These are phyloP conservation scores for Scomber colias DNA, from an alignment of 2,113 vertebrate species.

Conservation along the genomic window DNA sequence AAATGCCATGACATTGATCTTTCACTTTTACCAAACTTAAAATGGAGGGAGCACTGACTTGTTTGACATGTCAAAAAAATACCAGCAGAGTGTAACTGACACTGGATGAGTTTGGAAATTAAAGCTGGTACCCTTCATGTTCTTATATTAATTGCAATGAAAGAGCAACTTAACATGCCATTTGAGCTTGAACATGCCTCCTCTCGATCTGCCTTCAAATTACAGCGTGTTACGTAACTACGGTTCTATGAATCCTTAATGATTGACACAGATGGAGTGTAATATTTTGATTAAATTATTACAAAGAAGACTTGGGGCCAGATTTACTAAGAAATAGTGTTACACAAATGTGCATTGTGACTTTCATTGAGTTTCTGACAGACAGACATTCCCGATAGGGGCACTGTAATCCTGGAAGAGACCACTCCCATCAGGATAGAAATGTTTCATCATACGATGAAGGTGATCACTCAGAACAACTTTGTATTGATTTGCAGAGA, in stretches of 20 bases:
- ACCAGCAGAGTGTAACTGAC: background rate
- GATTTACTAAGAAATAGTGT: no score
- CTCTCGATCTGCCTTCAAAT: background rate
- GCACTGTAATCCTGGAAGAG: no score
- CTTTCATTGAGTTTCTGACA: no score
- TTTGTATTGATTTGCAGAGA: no score
- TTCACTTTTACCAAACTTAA: background rate
- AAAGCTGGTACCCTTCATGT: background rate
- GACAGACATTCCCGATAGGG: no score
- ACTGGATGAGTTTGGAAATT: background rate
- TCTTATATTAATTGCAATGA: slow-evolving; percentile 13
- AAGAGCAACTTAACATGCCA: background rate
- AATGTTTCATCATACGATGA: no score
- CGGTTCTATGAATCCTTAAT: background rate
- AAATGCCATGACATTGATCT: slow-evolving; percentile 11
- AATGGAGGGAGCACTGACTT: background rate
- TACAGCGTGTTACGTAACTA: background rate
- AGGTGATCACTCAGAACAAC: no score
- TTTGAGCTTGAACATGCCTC: background rate
- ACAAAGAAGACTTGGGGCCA: no score
- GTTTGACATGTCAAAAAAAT: slow-evolving; percentile 9
- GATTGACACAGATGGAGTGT: background rate
- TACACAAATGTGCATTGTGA: no score
- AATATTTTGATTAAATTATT: no score
- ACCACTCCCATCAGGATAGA: no score